Base-by-base conservation (phyloP, 2,113 vertebrate species). In the Halcyon malimbica region DNA sequence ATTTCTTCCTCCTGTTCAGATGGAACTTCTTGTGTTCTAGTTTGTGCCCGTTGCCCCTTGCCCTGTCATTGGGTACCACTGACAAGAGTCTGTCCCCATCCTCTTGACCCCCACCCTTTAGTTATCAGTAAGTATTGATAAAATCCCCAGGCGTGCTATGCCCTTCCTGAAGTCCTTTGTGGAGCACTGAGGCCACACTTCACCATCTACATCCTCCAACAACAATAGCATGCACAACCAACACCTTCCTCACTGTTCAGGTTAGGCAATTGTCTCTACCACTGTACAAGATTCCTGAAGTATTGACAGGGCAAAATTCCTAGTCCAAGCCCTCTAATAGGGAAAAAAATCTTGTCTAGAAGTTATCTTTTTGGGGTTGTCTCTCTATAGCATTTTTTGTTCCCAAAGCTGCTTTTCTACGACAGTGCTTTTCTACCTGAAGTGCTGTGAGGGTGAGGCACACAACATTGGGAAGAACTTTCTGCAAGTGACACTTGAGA, bases 391-490 rank as follows among this genome's bases (percentile, higher is more conserved):
- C 2, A 18, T 16, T 79, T 86, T 42, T 50, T 12, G 16, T 80
- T 51, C 56, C 7, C 12, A 35, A 13, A 63, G 13, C 16, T 59
- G 18, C 44, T 62, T n/a, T 71, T 79, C 26, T 39, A 7, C 35
- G 73, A 56, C 35, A 75, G 56, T 54, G 18, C 44, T 62, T n/a
- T 71, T 79, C n/a, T 42, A 7, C 33, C 33, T 59, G 50, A 33
- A 16, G 16, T 15, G 8, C 33, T 33, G 20, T 26, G 42, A 33
- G 6, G 2, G 21, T 54, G 69, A 50, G 65, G 67, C 7, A 54
- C 24, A 4, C 0, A 4, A 21, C 0, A 0, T 0, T 50, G 50
- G 20, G 29, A 4, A 53, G 14, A 5, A 37, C 54, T 74, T 64
- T 46, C 35, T 42, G 11, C 1, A 2, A 39, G 16, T 17, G 41